Evolutionary conservation across 1,140 invertebrate genomes (phyloP).

Genomic region (Parasteatoda tepidariorum): DNA sequence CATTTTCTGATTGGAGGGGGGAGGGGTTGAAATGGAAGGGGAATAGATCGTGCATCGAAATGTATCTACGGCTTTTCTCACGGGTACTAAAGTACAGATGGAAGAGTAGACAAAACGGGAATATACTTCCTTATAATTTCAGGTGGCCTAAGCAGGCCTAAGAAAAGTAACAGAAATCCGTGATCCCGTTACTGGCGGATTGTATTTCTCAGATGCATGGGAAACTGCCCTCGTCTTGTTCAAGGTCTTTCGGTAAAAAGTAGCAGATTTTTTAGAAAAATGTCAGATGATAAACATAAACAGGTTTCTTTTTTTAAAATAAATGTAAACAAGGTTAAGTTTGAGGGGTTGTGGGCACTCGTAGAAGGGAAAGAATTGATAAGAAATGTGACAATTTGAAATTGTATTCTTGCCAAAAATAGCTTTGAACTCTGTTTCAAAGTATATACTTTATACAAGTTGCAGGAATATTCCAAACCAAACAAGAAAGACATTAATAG

Average conservation of each 20-base stretch:
- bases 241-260: not conserved
- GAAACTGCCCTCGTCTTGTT: not conserved
- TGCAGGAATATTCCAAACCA: too few relatives aligned
- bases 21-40: not conserved
- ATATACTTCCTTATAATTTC: not conserved
- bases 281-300: not conserved
- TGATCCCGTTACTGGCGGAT: not conserved
- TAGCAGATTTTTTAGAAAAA: not conserved
- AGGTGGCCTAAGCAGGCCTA: not conserved
- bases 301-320: not conserved
- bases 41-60: not conserved
- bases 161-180: not conserved
- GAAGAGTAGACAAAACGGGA: not conserved
- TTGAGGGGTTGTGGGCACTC: too few relatives aligned
- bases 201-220: not conserved
- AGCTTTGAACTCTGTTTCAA: too few relatives aligned
- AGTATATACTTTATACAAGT: too few relatives aligned
- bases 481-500: too few relatives aligned
- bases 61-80: slow-evolving; percentile 16
- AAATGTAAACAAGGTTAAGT: too few relatives aligned
- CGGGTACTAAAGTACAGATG: slow-evolving; percentile 1
- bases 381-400: too few relatives aligned
- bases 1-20: not conserved
- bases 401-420: too few relatives aligned
- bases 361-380: too few relatives aligned